These are phyloP conservation scores for Lophochroa leadbeateri DNA, from an alignment of 2,113 vertebrate genomes.

Conservation along the genomic window DNA sequence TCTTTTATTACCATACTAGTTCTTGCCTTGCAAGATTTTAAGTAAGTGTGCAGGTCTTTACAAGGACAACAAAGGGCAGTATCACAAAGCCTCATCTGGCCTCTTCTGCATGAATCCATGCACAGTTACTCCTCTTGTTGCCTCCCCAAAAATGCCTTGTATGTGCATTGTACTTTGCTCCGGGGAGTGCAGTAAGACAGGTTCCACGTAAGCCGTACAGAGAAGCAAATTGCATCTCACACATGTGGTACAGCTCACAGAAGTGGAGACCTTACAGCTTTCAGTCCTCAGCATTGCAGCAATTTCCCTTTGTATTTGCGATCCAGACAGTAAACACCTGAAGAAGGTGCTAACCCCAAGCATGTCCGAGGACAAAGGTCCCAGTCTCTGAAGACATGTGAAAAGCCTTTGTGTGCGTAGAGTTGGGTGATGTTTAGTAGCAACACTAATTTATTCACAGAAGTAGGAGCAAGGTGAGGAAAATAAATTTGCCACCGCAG, in stretches of 20 bases:
- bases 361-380: neutral
- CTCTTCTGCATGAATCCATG: slow-evolving; percentile 14
- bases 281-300: neutral
- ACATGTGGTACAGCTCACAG: neutral
- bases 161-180: neutral
- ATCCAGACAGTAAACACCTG: neutral
- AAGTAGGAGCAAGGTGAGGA: neutral
- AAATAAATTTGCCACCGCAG: neutral
- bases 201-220: neutral
- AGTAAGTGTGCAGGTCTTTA: neutral
- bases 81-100: neutral
- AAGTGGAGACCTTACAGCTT: neutral
- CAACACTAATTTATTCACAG: neutral
- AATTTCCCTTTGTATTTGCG: neutral
- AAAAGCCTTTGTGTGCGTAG: neutral
- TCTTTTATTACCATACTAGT: neutral
- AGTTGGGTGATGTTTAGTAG: neutral
- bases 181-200: neutral
- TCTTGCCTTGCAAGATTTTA: neutral
- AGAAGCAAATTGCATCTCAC: neutral
- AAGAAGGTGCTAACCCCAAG: neutral
- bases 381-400: neutral
- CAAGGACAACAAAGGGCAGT: neutral
- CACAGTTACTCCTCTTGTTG: neutral
- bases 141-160: neutral